A percentile compares a stretch with the other conserved stretches of the same genome.
phyloP scores from a whole-genome alignment of 2,797 vertebrate genomes.

The Poeciliopsis gracilis region DNA sequence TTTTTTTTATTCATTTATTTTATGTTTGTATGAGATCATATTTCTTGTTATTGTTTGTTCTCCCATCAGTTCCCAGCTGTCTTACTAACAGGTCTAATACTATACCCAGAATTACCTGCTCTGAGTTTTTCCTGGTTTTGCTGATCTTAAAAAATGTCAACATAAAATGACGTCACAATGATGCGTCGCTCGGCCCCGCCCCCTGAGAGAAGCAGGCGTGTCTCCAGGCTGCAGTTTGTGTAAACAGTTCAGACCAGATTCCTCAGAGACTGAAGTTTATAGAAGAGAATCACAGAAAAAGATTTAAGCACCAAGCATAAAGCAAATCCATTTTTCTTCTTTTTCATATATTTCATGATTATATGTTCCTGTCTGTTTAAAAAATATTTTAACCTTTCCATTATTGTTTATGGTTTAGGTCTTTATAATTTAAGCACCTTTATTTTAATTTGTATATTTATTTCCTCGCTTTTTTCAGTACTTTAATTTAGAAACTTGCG shows the following conservation, averaged over 20 bases:
- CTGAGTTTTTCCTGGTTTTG: neutral
- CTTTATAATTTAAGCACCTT: too few relatives aligned
- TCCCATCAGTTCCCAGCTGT: neutral
- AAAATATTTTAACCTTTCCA: too few relatives aligned
- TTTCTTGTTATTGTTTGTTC: neutral
- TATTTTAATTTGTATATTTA: too few relatives aligned
- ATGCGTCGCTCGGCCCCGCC: constrained; percentile 17
- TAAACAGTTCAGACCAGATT: neutral
- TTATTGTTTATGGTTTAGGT: too few relatives aligned
- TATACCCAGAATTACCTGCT: neutral
- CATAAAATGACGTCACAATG: constrained; percentile 28
- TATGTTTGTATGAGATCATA: neutral
- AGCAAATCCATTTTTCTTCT: too few relatives aligned
- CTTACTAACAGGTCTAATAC: neutral
- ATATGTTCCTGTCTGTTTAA: too few relatives aligned
- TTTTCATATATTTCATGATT: too few relatives aligned
- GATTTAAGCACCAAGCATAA: too few relatives aligned
- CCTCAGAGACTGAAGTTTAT: constrained; percentile 3
- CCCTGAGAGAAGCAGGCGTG: constrained; percentile 12
- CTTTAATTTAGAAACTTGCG: too few relatives aligned
- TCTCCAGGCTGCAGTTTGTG: constrained; percentile 8
- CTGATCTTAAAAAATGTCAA: neutral
- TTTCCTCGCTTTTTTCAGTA: too few relatives aligned
- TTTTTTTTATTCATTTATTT: neutral
- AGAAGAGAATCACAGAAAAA: neutral